phyloP scores from a whole-genome alignment of 2,888 invertebrate species.

The Polydrusus tereticollis region DNA sequence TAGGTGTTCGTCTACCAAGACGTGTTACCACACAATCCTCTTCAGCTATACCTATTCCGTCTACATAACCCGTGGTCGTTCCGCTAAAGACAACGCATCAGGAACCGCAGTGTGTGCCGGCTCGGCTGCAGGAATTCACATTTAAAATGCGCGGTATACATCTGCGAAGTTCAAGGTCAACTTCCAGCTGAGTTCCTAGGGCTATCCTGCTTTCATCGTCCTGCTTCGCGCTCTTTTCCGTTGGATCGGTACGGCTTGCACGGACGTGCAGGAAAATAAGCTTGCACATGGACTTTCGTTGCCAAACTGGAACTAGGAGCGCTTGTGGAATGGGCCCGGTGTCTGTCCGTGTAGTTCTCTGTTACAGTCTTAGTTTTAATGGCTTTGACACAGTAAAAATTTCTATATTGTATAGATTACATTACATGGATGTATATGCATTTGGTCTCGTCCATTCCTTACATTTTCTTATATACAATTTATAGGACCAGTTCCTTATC shows the following conservation, averaged over 20 bases:
- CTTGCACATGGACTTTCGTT: too few species aligned
- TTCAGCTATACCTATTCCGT: too few species aligned
- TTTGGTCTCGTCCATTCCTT: not conserved
- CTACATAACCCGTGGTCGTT: constrained; percentile 4
- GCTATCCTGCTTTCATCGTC: constrained; percentile 33
- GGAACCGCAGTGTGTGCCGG: constrained; percentile 12
- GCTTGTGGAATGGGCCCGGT: too few species aligned
- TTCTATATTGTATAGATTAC: too few species aligned
- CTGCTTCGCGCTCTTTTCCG: constrained; percentile 6
- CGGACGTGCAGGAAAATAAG: too few species aligned
- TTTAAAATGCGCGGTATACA: constrained; percentile 33
- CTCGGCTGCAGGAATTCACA: constrained; percentile 30
- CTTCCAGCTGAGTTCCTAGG: constrained; percentile 46
- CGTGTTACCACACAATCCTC: too few species aligned
- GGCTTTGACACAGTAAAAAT: too few species aligned
- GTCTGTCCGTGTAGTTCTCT: too few species aligned
- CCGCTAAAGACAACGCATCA: constrained; percentile 5
- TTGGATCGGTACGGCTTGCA: not conserved
- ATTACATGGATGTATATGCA: not conserved
- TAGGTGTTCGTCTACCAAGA: not conserved
- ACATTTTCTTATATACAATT: constrained; percentile 30
- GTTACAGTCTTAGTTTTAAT: too few species aligned
- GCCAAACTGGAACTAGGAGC: too few species aligned
- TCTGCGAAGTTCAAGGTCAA: constrained; percentile 49
- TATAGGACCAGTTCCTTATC: constrained; percentile 28